Conservation (phyloP, 2,888 invertebrate genomes). For the Helobdella robusta region DNA sequence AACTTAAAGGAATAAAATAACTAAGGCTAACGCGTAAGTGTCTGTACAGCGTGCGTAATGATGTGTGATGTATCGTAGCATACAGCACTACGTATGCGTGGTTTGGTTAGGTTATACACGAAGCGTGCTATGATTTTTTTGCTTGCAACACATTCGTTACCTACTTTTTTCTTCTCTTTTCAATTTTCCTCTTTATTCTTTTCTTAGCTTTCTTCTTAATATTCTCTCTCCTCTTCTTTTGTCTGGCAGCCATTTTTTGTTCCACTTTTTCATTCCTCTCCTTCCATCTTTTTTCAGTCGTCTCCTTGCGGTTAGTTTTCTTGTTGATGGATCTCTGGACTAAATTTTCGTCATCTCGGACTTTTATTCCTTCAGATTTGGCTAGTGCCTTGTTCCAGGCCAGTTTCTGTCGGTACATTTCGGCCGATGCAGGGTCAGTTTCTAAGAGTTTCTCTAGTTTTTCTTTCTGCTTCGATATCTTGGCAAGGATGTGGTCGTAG, state of each 20-base stretch:
- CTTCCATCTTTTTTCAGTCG: slow-evolving; percentile 2
- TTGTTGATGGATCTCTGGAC: neutral
- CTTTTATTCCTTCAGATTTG: slow-evolving; percentile 4
- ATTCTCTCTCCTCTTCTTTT: neutral
- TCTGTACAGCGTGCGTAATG: too few species aligned
- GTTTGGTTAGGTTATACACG: too few species aligned
- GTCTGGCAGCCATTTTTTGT: neutral
- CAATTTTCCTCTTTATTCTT: slow-evolving; percentile 5
- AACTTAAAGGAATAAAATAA: too few species aligned
- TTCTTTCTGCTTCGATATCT: slow-evolving; percentile 2
- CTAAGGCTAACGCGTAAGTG: too few species aligned
- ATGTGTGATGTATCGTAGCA: too few species aligned
- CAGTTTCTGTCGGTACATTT: neutral
- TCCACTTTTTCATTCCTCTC: neutral
- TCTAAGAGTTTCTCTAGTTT: neutral
- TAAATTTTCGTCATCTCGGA: neutral
- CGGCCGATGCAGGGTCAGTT: neutral
- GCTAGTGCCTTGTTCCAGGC: slow-evolving; percentile 13
- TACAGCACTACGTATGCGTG: too few species aligned
- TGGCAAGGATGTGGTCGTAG: neutral
- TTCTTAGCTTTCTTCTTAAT: slow-evolving; percentile 4
- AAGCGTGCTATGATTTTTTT: neutral
- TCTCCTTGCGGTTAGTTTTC: neutral
- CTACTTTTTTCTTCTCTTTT: neutral
- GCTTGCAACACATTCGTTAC: too few species aligned